These are phyloP conservation scores for Drosophila kambysellisi DNA, from an alignment of 2,888 invertebrate species.

Conservation along the genomic window DNA sequence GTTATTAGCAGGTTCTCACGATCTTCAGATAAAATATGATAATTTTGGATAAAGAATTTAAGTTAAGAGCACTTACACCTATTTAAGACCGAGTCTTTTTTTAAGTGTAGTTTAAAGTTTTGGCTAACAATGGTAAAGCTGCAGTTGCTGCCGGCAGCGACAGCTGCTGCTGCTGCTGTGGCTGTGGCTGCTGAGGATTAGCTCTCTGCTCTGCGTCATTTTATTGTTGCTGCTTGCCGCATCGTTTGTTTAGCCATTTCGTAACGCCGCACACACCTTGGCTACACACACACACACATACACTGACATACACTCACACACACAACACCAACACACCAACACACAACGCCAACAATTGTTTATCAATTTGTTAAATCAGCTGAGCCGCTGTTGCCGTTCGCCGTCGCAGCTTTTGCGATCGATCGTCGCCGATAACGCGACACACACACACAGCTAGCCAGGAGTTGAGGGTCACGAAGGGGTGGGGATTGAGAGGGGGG, in stretches of 20 bases:
- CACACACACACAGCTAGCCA: slow-evolving; percentile 22
- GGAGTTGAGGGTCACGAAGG: too few species aligned
- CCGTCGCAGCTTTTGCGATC: slow-evolving; percentile 62
- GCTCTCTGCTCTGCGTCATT: slow-evolving; percentile 59
- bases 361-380: slow-evolving; percentile 82
- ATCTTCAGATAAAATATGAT: background rate
- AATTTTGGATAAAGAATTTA: background rate
- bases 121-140: slow-evolving; percentile 74
- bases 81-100: background rate
- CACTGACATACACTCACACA: too few species aligned
- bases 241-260: slow-evolving; percentile 81
- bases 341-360: slow-evolving; percentile 80
- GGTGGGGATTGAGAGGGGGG: background rate
- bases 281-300: slow-evolving; percentile 28
- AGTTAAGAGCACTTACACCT: background rate
- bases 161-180: slow-evolving; percentile 54
- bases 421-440: slow-evolving; percentile 77
- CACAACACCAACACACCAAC: slow-evolving; percentile 16
- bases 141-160: slow-evolving; percentile 46
- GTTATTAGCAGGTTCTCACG: background rate
- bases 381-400: slow-evolving; percentile 56
- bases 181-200: slow-evolving; percentile 57
- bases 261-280: slow-evolving; percentile 63
- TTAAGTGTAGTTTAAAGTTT: slow-evolving; percentile 8
- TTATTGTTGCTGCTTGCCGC: slow-evolving; percentile 55